Evolutionary conservation across 1,140 invertebrate genomes (phyloP).

Genomic region (Bathynomus jamesi): DNA sequence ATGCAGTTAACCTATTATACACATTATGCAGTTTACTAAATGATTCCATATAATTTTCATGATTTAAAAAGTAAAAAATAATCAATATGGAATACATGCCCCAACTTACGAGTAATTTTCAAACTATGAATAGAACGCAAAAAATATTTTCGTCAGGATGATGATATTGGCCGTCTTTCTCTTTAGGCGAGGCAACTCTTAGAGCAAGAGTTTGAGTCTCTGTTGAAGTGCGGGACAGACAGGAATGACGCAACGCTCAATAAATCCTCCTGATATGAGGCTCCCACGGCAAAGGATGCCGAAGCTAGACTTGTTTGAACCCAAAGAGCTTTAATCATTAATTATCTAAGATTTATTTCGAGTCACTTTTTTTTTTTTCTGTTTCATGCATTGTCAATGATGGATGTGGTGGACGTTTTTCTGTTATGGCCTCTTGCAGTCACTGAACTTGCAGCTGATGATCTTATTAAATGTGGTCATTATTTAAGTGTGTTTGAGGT

Average conservation of each 20-base stretch:
- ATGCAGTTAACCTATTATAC: too few species aligned
- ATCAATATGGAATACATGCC: too few species aligned
- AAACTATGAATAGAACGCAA: too few species aligned
- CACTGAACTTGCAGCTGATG: not conserved
- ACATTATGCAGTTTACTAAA: too few species aligned
- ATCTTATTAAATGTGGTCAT: not conserved
- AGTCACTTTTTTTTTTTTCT: not conserved
- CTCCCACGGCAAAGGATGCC: conserved; percentile 6
- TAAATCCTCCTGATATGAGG: conserved; percentile 22
- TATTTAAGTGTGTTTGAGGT: not conserved
- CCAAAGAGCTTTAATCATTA: not conserved
- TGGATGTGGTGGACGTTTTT: too few species aligned
- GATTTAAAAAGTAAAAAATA: too few species aligned
- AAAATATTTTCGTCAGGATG: too few species aligned
- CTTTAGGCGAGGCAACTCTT: conserved; percentile 52
- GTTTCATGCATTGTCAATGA: too few species aligned
- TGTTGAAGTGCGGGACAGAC: conserved; percentile 77
- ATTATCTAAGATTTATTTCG: not conserved
- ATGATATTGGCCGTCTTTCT: too few species aligned
- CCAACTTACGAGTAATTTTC: too few species aligned
- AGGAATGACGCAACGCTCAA: conserved; percentile 48
- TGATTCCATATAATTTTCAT: too few species aligned
- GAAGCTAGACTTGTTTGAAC: conserved; percentile 13
- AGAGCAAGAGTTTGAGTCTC: conserved; percentile 81
- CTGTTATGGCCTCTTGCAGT: not conserved